Conservation (phyloP, 2,113 vertebrate genomes). For the Euleptes europaea region DNA sequence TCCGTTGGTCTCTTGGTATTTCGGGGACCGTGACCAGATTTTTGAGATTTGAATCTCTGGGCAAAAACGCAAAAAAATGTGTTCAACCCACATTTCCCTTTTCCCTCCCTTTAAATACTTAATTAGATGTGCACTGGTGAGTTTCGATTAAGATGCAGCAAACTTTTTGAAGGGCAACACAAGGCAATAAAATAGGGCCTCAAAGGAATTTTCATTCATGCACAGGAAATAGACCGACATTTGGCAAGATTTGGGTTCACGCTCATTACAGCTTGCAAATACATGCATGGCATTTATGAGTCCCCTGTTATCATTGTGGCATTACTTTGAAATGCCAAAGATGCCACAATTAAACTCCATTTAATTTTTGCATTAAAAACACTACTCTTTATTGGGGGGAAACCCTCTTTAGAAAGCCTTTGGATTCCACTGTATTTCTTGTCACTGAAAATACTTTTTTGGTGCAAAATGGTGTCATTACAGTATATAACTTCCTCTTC, state of each 20-base stretch:
- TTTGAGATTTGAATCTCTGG: background rate
- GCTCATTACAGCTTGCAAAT: background rate
- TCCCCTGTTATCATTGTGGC: slow-evolving; percentile 26
- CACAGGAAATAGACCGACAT: slow-evolving; percentile 21
- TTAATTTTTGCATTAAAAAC: slow-evolving; percentile 35
- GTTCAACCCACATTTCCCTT: slow-evolving; percentile 30
- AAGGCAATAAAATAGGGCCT: slow-evolving; percentile 1
- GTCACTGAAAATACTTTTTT: too few relatives aligned
- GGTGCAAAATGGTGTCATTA: background rate
- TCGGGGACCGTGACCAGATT: background rate
- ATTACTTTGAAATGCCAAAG: slow-evolving; percentile 27
- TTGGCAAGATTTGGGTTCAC: slow-evolving; percentile 31
- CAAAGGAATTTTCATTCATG: slow-evolving; percentile 38
- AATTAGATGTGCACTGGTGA: slow-evolving; percentile 6
- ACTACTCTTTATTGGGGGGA: background rate
- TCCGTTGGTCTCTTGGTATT: too few relatives aligned
- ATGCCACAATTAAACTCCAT: slow-evolving; percentile 1
- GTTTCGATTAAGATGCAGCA: slow-evolving; percentile 20
- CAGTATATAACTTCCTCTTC: background rate
- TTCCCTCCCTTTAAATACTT: slow-evolving; percentile 3
- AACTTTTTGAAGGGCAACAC: background rate
- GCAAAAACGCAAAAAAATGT: too few relatives aligned
- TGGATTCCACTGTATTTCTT: slow-evolving; percentile 25
- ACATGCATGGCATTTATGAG: slow-evolving; percentile 11
- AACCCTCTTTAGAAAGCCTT: slow-evolving; percentile 13